phyloP scores from a whole-genome alignment of 2,888 invertebrate species.

The Apomyelois bistriatella region DNA sequence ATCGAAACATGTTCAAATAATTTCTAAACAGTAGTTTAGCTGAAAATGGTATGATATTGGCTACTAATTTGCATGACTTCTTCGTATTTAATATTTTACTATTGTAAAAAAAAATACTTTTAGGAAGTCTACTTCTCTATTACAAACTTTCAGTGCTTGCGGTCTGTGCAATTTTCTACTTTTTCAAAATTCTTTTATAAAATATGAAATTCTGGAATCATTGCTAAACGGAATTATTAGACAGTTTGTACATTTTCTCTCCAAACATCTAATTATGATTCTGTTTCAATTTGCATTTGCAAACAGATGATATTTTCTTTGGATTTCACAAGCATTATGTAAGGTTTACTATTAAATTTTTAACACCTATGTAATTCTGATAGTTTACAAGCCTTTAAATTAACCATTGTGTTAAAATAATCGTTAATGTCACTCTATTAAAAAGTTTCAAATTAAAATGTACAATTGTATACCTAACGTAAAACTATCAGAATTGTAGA shows the following conservation, averaged over 20 bases:
- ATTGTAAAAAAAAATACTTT: slow-evolving; percentile 17
- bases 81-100: slow-evolving; percentile 17
- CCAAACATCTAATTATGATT: slow-evolving; percentile 51
- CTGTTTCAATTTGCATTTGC: slow-evolving; percentile 65
- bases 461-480: slow-evolving; percentile 12
- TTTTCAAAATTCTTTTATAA: slow-evolving; percentile 37
- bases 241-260: slow-evolving; percentile 34
- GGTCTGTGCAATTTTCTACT: slow-evolving; percentile 52
- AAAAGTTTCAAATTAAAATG: neutral
- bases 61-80: slow-evolving; percentile 21
- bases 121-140: slow-evolving; percentile 31
- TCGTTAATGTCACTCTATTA: neutral
- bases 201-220: slow-evolving; percentile 38
- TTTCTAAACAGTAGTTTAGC: slow-evolving; percentile 33
- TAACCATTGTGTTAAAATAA: no score
- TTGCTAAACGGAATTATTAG: slow-evolving; percentile 28
- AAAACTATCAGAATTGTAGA: slow-evolving; percentile 51
- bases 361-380: slow-evolving; percentile 34
- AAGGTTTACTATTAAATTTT: slow-evolving; percentile 54
- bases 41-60: slow-evolving; percentile 27
- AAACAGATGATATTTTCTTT: slow-evolving; percentile 63
- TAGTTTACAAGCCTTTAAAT: slow-evolving; percentile 17
- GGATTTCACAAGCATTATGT: slow-evolving; percentile 64
- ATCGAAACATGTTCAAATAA: slow-evolving; percentile 23
- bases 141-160: slow-evolving; percentile 53